Conservation (phyloP, 2,113 vertebrate genomes). For the Oryzias melastigma region DNA sequence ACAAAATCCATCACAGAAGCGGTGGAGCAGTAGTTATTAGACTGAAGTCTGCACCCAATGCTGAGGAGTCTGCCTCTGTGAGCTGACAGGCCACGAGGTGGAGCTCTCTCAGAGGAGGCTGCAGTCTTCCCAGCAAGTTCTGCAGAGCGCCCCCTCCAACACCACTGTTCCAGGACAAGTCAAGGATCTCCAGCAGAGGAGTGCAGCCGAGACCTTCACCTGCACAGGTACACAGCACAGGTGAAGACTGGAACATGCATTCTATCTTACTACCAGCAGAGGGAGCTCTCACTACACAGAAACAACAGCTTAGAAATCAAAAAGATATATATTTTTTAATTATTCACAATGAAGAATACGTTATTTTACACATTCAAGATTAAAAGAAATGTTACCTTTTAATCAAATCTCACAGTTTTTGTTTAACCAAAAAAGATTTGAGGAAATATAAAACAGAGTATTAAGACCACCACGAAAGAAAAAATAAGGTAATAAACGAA, state of each 20-base stretch:
- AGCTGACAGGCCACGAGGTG: constrained; percentile 84
- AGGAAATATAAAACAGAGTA: too few relatives aligned
- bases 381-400: too few relatives aligned
- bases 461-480: too few relatives aligned
- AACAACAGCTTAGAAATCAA: too few relatives aligned
- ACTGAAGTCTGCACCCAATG: constrained; percentile 70
- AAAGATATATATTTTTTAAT: too few relatives aligned
- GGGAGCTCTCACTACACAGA: background rate
- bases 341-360: too few relatives aligned
- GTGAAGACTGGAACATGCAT: background rate
- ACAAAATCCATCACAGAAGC: background rate
- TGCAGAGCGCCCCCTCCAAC: constrained; percentile 81
- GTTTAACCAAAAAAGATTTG: too few relatives aligned
- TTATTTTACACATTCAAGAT: too few relatives aligned
- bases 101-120: constrained; percentile 73
- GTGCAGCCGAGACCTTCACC: constrained; percentile 76
- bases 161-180: constrained; percentile 87
- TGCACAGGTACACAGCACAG: constrained; percentile 39
- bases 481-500: too few relatives aligned
- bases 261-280: background rate
- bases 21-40: background rate
- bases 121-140: constrained; percentile 74
- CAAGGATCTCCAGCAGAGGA: constrained; percentile 81
- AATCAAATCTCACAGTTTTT: too few relatives aligned
- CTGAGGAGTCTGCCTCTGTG: constrained; percentile 73